Percentiles rank a stretch among this genome's conserved stretches.
These are phyloP conservation scores for Tilapia sparmanii DNA, from an alignment of 2,113 vertebrate species.

Conservation along the genomic window DNA sequence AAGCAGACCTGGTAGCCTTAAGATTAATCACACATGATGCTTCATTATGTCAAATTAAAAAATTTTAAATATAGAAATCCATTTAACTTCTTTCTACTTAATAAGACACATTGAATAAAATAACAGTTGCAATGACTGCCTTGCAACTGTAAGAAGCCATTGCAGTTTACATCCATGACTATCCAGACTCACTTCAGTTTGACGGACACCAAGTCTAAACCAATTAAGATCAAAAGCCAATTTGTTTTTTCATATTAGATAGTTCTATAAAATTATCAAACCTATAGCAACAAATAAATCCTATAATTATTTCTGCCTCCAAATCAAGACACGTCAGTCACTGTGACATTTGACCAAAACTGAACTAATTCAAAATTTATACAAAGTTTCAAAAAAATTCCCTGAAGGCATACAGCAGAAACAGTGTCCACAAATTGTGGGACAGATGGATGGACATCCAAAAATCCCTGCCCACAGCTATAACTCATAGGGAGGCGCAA, in stretches of 20 bases:
- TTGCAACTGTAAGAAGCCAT: not conserved
- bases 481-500: no score
- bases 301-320: not conserved
- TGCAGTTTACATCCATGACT: not conserved
- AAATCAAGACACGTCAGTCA: not conserved
- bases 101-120: not conserved
- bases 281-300: not conserved
- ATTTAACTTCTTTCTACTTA: not conserved
- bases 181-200: not conserved
- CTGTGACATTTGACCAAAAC: not conserved
- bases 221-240: not conserved
- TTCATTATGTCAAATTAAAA: not conserved
- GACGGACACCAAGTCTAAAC: not conserved
- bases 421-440: not conserved
- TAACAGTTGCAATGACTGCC: not conserved
- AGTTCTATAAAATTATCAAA: not conserved
- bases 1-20: not conserved
- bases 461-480: not conserved
- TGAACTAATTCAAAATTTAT: not conserved
- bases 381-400: not conserved
- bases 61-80: not conserved
- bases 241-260: not conserved
- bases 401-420: not conserved
- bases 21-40: not conserved
- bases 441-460: not conserved